A percentile compares a stretch with the other conserved stretches of the same genome.
These are phyloP conservation scores for Athetis lepigone DNA, from an alignment of 2,888 invertebrate genomes.

Conservation along the genomic window DNA sequence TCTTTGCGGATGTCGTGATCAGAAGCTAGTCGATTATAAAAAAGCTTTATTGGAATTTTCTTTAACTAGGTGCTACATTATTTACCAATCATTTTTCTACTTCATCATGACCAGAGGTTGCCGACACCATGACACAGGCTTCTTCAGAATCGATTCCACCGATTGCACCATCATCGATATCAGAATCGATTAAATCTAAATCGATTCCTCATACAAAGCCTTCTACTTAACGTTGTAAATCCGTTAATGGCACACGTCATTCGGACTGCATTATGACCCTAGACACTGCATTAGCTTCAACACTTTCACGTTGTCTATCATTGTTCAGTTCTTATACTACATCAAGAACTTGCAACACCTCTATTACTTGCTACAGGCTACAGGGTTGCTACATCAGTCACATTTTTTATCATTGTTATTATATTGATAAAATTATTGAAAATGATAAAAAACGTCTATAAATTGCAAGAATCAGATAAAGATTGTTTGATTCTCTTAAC, in stretches of 20 bases:
- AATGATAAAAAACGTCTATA: too few species aligned
- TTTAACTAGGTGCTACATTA: slow-evolving; percentile 22
- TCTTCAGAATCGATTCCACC: slow-evolving; percentile 54
- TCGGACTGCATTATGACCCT: slow-evolving; percentile 66
- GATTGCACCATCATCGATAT: slow-evolving; percentile 62
- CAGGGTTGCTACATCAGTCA: slow-evolving; percentile 24
- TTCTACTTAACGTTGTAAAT: slow-evolving; percentile 68
- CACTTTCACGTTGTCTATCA: slow-evolving; percentile 71
- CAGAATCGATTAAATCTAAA: slow-evolving; percentile 66
- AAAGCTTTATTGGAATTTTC: slow-evolving; percentile 29
- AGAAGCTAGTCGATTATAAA: too few species aligned
- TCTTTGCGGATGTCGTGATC: too few species aligned
- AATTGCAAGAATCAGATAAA: neutral
- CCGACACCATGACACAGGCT: slow-evolving; percentile 59
- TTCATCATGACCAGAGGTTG: slow-evolving; percentile 28
- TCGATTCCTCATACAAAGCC: slow-evolving; percentile 65
- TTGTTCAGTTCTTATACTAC: slow-evolving; percentile 67
- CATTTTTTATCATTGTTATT: neutral
- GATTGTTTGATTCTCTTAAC: neutral
- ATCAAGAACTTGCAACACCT: slow-evolving; percentile 63
- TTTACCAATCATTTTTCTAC: slow-evolving; percentile 27
- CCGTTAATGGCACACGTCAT: slow-evolving; percentile 71
- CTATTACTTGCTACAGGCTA: slow-evolving; percentile 38
- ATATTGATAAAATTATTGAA: neutral
- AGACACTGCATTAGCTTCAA: slow-evolving; percentile 69